A percentile compares a stretch with the other conserved stretches of the same genome.
Evolutionary conservation across 2,888 invertebrate species (phyloP).

Genomic region (Philonicus albiceps): DNA sequence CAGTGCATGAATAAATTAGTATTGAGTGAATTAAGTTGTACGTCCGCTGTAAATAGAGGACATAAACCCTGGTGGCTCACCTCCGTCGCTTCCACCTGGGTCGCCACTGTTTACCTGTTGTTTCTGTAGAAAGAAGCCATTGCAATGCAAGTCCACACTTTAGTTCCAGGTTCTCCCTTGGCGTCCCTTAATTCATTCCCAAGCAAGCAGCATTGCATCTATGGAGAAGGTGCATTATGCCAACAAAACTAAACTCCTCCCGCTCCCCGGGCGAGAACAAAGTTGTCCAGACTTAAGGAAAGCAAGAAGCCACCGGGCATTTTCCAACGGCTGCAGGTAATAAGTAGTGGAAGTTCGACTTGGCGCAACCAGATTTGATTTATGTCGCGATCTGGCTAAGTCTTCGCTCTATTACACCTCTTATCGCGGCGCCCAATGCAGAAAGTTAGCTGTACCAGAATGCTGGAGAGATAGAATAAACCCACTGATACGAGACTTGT

Average conservation of each 20-base stretch:
- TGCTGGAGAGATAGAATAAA: not conserved
- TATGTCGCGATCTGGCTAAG: constrained; percentile 11
- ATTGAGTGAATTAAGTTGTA: constrained; percentile 17
- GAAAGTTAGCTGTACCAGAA: not conserved
- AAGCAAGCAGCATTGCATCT: not conserved
- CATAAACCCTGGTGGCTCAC: not conserved
- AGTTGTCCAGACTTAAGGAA: not conserved
- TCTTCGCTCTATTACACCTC: not conserved
- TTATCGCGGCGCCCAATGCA: not conserved
- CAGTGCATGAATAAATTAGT: constrained; percentile 34
- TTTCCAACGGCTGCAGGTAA: not conserved
- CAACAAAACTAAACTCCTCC: not conserved
- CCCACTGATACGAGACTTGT: not conserved
- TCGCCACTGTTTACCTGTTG: constrained; percentile 24
- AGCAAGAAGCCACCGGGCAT: not conserved
- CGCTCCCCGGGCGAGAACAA: not conserved
- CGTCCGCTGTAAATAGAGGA: not conserved
- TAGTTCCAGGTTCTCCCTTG: not conserved
- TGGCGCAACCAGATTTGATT: constrained; percentile 25
- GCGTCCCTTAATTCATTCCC: constrained; percentile 3
- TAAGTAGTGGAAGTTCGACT: not conserved
- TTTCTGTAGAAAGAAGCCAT: constrained; percentile 17
- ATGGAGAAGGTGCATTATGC: not conserved
- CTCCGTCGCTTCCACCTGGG: not conserved
- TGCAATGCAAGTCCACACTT: not conserved